Evolutionary conservation across 2,113 vertebrate genomes (phyloP).

Genomic region (Crotalus helleri): DNA sequence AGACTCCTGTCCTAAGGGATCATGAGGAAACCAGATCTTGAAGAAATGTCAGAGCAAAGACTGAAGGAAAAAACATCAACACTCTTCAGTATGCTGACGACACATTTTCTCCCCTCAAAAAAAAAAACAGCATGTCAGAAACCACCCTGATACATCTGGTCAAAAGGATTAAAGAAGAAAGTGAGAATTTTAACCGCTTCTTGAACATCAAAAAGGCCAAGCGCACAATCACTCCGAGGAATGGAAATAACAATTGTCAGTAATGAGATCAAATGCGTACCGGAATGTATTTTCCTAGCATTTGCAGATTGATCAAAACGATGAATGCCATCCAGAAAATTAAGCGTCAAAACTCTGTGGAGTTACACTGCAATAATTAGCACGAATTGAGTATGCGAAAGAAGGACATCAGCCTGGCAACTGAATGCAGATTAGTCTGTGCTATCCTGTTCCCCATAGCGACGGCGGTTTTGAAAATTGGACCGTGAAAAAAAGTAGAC

Average conservation of each 20-base stretch:
- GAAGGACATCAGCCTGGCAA: background rate
- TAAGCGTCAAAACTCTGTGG: background rate
- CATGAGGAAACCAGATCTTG: no score
- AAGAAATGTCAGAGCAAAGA: no score
- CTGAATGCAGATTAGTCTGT: background rate
- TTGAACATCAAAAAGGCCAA: background rate
- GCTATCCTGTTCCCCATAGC: no score
- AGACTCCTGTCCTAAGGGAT: no score
- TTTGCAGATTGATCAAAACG: background rate
- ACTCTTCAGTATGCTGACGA: background rate
- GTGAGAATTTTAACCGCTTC: background rate
- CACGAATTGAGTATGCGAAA: background rate
- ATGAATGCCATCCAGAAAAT: background rate
- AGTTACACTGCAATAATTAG: background rate
- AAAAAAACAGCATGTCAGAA: background rate
- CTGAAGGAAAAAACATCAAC: no score
- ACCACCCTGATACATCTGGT: background rate
- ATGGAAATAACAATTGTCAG: background rate
- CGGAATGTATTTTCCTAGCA: background rate
- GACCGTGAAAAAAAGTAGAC: background rate
- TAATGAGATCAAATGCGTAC: background rate
- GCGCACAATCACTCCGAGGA: background rate
- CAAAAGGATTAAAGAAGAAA: background rate
- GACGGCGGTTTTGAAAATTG: background rate
- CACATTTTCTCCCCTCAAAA: background rate